phyloP scores from a whole-genome alignment of 2,797 vertebrate species.

The Galaxias olidus region DNA sequence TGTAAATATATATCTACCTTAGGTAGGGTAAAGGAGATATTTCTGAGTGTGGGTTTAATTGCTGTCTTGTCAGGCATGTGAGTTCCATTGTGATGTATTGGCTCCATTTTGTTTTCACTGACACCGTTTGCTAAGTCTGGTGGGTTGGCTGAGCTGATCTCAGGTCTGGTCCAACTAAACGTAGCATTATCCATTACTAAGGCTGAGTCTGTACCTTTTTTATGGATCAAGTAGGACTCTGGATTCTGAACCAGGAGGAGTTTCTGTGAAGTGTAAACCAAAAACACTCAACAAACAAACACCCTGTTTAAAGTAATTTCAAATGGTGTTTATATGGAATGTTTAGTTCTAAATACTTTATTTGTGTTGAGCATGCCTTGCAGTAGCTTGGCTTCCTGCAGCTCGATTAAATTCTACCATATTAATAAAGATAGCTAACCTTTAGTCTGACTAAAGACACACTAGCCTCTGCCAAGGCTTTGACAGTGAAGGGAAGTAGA shows the following conservation, averaged over 20 bases:
- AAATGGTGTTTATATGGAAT: no score
- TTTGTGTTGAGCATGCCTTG: not conserved
- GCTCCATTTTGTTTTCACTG: slow-evolving; percentile 9
- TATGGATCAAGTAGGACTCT: slow-evolving; percentile 73
- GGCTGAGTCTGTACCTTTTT: slow-evolving; percentile 59
- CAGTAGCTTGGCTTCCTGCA: not conserved
- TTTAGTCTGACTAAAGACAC: slow-evolving; percentile 76
- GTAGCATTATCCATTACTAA: slow-evolving; percentile 78
- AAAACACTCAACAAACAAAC: not conserved
- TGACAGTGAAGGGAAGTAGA: slow-evolving; percentile 73
- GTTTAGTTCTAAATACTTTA: not conserved
- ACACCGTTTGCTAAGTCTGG: slow-evolving; percentile 4
- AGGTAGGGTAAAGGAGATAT: slow-evolving; percentile 75
- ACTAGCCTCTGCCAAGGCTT: slow-evolving; percentile 72
- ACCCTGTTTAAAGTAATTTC: no score
- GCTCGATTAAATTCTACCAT: no score
- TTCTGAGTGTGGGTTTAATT: slow-evolving; percentile 54
- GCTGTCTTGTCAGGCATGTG: slow-evolving; percentile 4
- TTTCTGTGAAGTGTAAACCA: slow-evolving; percentile 66
- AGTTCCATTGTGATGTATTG: slow-evolving; percentile 12
- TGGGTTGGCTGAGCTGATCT: not conserved
- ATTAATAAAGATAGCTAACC: slow-evolving; percentile 57
- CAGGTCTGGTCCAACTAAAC: slow-evolving; percentile 69
- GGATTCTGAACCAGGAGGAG: slow-evolving; percentile 77
- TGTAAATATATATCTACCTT: slow-evolving; percentile 68